Evolutionary conservation across 2,113 vertebrate genomes (phyloP), one percentile per base, ranked within the genome.

Genomic region (Philantomba maxwellii): DNA sequence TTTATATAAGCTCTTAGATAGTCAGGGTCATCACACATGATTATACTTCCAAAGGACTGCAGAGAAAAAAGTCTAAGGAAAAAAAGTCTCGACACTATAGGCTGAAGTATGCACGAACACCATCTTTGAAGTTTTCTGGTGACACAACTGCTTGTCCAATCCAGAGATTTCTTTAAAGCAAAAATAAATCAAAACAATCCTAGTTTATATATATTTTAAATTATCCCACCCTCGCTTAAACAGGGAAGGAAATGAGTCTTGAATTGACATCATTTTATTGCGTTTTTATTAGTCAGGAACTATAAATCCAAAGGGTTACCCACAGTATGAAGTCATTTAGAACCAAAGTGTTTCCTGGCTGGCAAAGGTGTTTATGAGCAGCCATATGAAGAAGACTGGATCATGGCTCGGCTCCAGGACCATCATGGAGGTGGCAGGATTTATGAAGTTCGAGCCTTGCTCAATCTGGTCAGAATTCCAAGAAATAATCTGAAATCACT

Each of bases 201-300:
- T 51, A n/a, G n/a, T n/a, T n/a, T n/a, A n/a, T n/a, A n/a, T n/a
- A n/a, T n/a, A 26, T 51, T 90, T 94, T 16, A 62, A 75, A 62
- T 49, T n/a, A 88, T 70, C n/a, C 57, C 83, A 80, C 25, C 77
- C 45, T 84, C 84, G 91, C 36, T 88, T 93, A 62, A 95, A 82
- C 13, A 90, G 51, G 57, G 43, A 95, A 94, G 75, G 62, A 97
- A 96, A 88, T 92, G 33, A 96, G 84, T 57, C 62, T 95, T 66
- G 55, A 86, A 36, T 17, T 97, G 92, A 97, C 95, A 96, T 97
- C 95, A 96, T 88, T 92, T 97, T 81, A 39, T n/a, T 90, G 87
- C 33, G 23, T 10, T 96, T 96, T 96, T 96, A 94, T 95, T 85
- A 92, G 97, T 81, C 87, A 28, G 0, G 66, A 96, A 92, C 81